Conservation (phyloP, 2,797 vertebrate species). For the Malurus splendens region DNA sequence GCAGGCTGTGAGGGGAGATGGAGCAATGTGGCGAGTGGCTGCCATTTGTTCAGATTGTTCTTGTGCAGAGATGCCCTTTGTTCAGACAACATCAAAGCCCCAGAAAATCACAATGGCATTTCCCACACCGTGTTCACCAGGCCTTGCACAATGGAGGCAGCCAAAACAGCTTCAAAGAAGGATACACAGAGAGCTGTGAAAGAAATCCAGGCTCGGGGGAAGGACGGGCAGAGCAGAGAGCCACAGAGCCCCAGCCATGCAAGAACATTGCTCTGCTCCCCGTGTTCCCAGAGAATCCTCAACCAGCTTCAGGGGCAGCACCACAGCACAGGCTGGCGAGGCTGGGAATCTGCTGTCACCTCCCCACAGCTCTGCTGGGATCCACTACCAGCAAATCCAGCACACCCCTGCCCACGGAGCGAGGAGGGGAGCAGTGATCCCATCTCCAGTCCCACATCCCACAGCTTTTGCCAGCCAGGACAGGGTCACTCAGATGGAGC, state of each 20-base stretch:
- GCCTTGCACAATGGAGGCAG: not conserved
- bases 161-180: not conserved
- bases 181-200: not conserved
- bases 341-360: not conserved
- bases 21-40: not conserved
- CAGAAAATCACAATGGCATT: not conserved
- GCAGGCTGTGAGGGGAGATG: not conserved
- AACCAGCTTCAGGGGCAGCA: rapidly evolving
- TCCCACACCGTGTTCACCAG: not conserved
- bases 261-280: not conserved
- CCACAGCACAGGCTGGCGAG: not conserved
- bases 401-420: rapidly evolving
- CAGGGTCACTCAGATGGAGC: not conserved
- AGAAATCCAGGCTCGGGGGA: not conserved
- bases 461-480: not conserved
- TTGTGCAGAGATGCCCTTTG: not conserved
- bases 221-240: not conserved
- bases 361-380: not conserved
- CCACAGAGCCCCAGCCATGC: not conserved
- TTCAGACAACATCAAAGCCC: not conserved
- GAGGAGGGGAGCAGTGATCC: rapidly evolving
- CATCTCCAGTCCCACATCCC: rapidly evolving
- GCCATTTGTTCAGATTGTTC: not conserved
- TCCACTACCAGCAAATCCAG: not conserved
- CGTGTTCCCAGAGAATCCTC: not conserved